Conservation (phyloP, 1,140 invertebrate genomes). For the Triops cancriformis region DNA sequence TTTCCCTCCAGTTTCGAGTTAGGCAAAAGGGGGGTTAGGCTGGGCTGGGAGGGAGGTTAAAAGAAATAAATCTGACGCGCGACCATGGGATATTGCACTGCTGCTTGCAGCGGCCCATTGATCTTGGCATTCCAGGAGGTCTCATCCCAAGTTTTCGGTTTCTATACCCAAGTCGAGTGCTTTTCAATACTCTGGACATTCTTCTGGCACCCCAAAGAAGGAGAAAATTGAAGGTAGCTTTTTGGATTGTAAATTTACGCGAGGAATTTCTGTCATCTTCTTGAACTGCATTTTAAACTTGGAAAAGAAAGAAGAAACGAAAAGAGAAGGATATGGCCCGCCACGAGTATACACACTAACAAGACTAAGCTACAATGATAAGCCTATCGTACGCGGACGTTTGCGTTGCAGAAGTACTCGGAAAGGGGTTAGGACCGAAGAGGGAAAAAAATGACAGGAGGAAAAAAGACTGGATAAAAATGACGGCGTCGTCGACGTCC, state of each 20-base stretch:
- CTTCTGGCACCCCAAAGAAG: neutral
- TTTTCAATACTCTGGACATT: neutral
- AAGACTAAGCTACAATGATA: no score
- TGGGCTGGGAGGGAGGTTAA: neutral
- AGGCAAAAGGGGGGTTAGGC: neutral
- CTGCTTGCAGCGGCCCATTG: conserved; percentile 1
- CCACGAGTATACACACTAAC: no score
- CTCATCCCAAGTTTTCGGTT: neutral
- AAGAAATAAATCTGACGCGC: neutral
- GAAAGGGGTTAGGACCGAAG: neutral
- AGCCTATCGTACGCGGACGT: no score
- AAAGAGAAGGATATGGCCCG: no score
- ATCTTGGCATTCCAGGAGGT: neutral
- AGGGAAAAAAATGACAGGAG: neutral
- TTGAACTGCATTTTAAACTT: no score
- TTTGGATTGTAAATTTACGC: no score
- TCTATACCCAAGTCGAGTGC: neutral
- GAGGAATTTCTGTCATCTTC: no score
- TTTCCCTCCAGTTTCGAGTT: neutral
- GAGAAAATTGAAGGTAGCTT: neutral
- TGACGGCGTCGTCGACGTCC: neutral
- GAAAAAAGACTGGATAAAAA: neutral
- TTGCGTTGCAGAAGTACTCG: no score
- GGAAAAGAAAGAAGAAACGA: no score
- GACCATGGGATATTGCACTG: neutral